Evolutionary conservation across 2,113 vertebrate genomes (phyloP).

Genomic region (Myocastor coypus): DNA sequence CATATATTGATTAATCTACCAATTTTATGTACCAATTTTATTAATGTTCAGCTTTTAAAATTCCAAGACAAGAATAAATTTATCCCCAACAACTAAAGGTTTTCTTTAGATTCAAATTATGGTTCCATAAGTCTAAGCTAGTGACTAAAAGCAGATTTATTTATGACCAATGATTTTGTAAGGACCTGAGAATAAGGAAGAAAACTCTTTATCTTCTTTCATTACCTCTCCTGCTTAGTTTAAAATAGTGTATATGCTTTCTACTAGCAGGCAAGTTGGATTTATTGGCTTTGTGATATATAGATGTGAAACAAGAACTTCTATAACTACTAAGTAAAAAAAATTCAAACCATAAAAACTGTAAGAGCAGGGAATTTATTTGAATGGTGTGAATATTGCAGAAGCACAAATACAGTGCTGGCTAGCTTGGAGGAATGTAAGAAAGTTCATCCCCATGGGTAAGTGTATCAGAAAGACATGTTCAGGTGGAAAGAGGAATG

Average conservation of each 20-base stretch:
- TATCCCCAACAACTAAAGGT: not conserved
- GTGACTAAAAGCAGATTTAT: not conserved
- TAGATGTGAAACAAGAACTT: not conserved
- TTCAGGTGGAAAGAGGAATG: not conserved
- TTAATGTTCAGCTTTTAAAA: not conserved
- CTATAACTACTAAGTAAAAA: not conserved
- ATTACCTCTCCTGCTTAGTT: not conserved
- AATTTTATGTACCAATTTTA: not conserved
- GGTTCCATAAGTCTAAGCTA: not conserved
- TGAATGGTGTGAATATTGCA: not conserved
- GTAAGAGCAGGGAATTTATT: not conserved
- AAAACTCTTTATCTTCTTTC: not conserved
- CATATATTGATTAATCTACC: not conserved
- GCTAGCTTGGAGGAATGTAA: not conserved
- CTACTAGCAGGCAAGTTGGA: not conserved
- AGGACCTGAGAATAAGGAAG: not conserved
- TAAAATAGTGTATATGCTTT: not conserved
- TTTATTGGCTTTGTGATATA: not conserved
- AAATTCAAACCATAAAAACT: not conserved
- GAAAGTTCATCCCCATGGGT: not conserved
- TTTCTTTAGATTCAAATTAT: not conserved
- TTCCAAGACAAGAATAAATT: not conserved
- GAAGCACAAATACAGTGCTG: fast-evolving
- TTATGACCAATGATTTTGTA: not conserved
- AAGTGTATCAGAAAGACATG: not conserved